Evolutionary conservation across 2,888 invertebrate genomes (phyloP), one percentile per base, ranked within the genome.

Genomic region (Synergus gifuensis): DNA sequence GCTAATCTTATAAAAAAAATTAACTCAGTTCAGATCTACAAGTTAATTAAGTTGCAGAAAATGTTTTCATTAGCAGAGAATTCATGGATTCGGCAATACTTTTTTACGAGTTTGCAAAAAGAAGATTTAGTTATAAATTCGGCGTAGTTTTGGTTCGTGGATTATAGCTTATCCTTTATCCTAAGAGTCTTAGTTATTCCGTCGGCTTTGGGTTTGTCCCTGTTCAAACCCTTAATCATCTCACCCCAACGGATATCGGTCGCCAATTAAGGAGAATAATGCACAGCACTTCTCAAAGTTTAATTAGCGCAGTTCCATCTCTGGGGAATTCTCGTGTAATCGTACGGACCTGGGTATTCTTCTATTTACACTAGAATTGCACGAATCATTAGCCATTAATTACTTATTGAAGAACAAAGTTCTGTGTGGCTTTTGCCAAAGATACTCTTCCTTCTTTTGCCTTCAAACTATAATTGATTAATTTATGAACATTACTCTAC

Each of bases 211-310:
- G 60, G 18, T 77, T 77, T 66, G 67, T 58, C 40, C 76, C 64
- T 60, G 64, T 36, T 67, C 67, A 69, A 22, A 60, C 78, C 78
- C 73, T 81, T 76, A 79, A 77, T 78, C 78, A 79, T 62, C 69
- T 44, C 36, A 54, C 54, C 58, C 66, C 67, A 69, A 69, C 78
- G 78, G 63, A 77, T 80, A 83, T 83, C 83, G 78, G 77, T 76
- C 81, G 78, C 80, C 81, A 81, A 83, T 83, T 81, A 83, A 80
- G 78, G 76, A 63, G 77, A 78, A 81, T 83, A 80, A 80, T 78
- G 78, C 79, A 78, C 76, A 44, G 64, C 76, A 62, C 67, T 69
- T 69, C 67, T 69, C 46, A 46, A 67, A 58, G 79, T 79, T 81
- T 83, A 83, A 83, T 83, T 83, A 80, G 82, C 83, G 67, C n/a